Conservation (phyloP, 2,888 invertebrate genomes). For the Harpalus rufipes region DNA sequence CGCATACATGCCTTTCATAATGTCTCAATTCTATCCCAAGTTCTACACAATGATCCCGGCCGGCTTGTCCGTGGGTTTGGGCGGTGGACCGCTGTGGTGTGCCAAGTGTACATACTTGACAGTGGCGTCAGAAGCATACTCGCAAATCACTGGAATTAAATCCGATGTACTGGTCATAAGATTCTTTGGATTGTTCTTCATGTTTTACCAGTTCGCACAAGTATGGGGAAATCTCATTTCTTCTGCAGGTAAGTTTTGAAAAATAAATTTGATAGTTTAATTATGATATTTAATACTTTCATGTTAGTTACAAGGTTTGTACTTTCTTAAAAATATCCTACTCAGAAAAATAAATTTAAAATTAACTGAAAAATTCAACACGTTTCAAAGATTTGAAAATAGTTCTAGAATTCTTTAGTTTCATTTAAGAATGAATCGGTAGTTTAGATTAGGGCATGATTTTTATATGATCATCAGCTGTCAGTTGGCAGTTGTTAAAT, state of each 20-base stretch:
- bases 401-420: too few species aligned
- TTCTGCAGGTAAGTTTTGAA: constrained; percentile 82
- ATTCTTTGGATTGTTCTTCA: constrained; percentile 97
- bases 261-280: too few species aligned
- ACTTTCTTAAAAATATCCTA: too few species aligned
- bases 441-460: too few species aligned
- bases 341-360: too few species aligned
- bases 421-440: too few species aligned
- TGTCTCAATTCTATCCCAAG: constrained; percentile 92
- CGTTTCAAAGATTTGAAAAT: too few species aligned
- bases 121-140: constrained; percentile 88
- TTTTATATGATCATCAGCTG: too few species aligned
- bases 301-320: too few species aligned
- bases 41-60: constrained; percentile 91
- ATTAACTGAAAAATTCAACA: too few species aligned
- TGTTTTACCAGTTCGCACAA: constrained; percentile 97
- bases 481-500: too few species aligned
- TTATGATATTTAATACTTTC: too few species aligned
- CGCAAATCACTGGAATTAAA: constrained; percentile 83
- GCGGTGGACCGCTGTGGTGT: constrained; percentile 96
- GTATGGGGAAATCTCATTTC: constrained; percentile 96
- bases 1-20: constrained; percentile 95
- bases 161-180: constrained; percentile 90
- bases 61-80: constrained; percentile 90
- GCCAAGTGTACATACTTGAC: constrained; percentile 97